Conservation (phyloP, 2,888 invertebrate genomes). For the Heteropelma amictum region DNA sequence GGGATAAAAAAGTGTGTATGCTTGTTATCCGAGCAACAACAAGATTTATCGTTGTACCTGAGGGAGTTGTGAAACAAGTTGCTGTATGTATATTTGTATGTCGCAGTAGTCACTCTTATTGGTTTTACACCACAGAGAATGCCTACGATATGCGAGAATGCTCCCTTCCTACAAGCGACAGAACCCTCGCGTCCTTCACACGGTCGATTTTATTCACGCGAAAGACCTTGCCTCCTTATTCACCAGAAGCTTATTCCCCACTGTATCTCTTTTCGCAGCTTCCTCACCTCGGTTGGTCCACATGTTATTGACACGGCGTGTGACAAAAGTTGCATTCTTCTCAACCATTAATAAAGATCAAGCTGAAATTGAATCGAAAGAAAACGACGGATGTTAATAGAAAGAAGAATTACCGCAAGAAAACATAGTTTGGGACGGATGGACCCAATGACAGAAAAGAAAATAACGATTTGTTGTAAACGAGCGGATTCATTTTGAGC, state of each 20-base stretch:
- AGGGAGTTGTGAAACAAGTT: slow-evolving; percentile 10
- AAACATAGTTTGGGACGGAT: too few relatives aligned
- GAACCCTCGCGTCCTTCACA: slow-evolving; percentile 25
- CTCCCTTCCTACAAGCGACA: not conserved
- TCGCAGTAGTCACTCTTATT: slow-evolving; percentile 7
- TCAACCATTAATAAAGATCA: too few relatives aligned
- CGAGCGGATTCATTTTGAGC: too few relatives aligned
- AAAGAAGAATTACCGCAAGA: too few relatives aligned
- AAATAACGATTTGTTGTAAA: too few relatives aligned
- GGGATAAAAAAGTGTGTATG: not conserved
- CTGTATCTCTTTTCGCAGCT: not conserved
- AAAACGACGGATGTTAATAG: too few relatives aligned
- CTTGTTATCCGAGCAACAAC: not conserved
- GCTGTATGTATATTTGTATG: slow-evolving; percentile 10
- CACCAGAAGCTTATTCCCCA: not conserved
- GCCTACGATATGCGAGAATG: not conserved
- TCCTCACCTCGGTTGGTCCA: too few relatives aligned
- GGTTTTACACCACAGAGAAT: not conserved
- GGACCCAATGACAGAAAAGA: too few relatives aligned
- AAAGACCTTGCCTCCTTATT: not conserved
- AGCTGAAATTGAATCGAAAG: too few relatives aligned
- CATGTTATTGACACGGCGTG: too few relatives aligned
- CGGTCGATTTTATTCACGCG: slow-evolving; percentile 11
- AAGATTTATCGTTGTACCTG: slow-evolving; percentile 36
- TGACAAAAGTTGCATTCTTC: too few relatives aligned